These are phyloP conservation scores for Apostichopus californicus DNA, from an alignment of 35 echinoderm and acorn worm species.

Conservation along the genomic window DNA sequence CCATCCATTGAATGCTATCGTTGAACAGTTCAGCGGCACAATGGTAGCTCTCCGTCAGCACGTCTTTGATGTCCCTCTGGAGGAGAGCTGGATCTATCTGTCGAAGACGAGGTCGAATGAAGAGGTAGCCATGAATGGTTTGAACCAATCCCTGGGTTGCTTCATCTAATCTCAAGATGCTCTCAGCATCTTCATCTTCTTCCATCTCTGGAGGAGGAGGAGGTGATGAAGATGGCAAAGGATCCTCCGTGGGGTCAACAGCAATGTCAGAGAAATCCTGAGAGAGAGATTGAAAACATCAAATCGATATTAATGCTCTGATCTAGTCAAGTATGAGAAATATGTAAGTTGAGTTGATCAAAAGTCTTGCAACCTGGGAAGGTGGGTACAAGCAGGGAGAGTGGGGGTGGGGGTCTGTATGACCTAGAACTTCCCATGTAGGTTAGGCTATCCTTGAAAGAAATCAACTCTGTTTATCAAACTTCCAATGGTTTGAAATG, in stretches of 20 bases:
- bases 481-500: too few relatives aligned
- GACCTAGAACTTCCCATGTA: too few relatives aligned
- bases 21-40: constrained; percentile 30
- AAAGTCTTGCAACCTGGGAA: too few relatives aligned
- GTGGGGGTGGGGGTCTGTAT: too few relatives aligned
- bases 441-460: too few relatives aligned
- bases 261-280: constrained; percentile 86
- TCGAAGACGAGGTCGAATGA: background rate
- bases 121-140: constrained; percentile 63
- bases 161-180: background rate
- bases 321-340: too few relatives aligned
- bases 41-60: constrained; percentile 32
- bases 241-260: constrained; percentile 67
- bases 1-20: constrained; percentile 52
- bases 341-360: too few relatives aligned
- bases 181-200: background rate
- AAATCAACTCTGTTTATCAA: too few relatives aligned
- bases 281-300: background rate
- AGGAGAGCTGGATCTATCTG: background rate
- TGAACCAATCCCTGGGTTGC: constrained; percentile 58
- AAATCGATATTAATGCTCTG: too few relatives aligned
- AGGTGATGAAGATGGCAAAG: constrained; percentile 15
- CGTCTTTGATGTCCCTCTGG: constrained; percentile 20
- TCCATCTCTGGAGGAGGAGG: background rate
- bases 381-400: too few relatives aligned